phyloP scores from a whole-genome alignment of 2,113 vertebrate species.

The Upupa epops region DNA sequence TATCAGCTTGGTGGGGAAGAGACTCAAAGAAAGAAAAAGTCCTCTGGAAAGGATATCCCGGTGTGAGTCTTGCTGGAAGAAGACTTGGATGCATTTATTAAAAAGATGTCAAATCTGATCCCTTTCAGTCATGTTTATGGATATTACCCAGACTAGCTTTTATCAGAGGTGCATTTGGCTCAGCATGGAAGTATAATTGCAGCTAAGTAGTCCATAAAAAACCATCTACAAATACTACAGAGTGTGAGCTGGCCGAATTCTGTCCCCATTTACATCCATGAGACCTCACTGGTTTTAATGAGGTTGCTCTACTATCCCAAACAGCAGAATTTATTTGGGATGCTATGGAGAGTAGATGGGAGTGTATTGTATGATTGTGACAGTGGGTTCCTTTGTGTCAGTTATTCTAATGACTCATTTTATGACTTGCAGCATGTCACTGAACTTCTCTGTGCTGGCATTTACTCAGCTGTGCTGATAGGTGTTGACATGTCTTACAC shows the following conservation, averaged over 20 bases:
- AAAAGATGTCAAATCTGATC: constrained; percentile 12
- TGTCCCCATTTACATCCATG: background rate
- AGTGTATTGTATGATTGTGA: background rate
- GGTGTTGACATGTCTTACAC: background rate
- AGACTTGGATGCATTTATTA: background rate
- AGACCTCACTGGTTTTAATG: background rate
- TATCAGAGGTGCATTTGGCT: constrained; percentile 47
- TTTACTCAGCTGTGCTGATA: background rate
- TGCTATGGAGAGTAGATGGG: background rate
- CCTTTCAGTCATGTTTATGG: constrained; percentile 21
- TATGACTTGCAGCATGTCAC: background rate
- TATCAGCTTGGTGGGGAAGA: background rate
- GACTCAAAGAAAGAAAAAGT: background rate
- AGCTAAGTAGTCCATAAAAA: constrained; percentile 42
- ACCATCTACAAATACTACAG: background rate
- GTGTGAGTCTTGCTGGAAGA: background rate
- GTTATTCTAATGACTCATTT: background rate
- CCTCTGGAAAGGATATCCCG: background rate
- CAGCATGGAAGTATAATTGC: constrained; percentile 21
- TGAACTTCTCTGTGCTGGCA: background rate
- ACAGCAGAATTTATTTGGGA: background rate
- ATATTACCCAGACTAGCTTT: constrained; percentile 1
- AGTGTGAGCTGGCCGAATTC: background rate
- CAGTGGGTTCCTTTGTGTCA: background rate
- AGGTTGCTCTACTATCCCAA: background rate